phyloP scores from a whole-genome alignment of 2,113 vertebrate species.

The Megaleporinus macrocephalus region DNA sequence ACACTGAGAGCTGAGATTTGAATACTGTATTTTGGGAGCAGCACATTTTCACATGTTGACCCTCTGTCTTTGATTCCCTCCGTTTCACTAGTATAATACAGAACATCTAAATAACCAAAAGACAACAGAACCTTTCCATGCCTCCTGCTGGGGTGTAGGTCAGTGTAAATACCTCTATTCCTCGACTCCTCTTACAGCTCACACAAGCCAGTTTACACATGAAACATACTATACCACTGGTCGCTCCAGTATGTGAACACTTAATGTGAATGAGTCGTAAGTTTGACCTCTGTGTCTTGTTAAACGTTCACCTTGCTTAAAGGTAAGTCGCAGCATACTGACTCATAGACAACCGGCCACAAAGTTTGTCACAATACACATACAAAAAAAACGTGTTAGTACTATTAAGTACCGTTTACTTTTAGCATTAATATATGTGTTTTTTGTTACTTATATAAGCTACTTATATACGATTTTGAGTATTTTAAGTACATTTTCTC shows the following conservation, averaged over 20 bases:
- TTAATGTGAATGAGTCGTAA: neutral
- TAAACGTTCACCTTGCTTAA: neutral
- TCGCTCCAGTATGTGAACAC: conserved; percentile 27
- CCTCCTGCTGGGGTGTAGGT: conserved; percentile 47
- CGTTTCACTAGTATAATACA: conserved; percentile 17
- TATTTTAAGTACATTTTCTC: too few species aligned
- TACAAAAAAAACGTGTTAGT: neutral
- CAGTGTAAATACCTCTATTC: conserved; percentile 49
- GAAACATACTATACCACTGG: conserved; percentile 40
- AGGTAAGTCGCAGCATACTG: neutral
- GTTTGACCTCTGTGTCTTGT: neutral
- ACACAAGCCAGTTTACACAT: conserved; percentile 38
- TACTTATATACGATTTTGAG: too few species aligned
- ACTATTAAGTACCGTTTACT: neutral
- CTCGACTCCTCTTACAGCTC: conserved; percentile 46
- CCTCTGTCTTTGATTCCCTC: neutral
- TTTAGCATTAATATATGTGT: neutral
- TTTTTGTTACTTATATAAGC: too few species aligned
- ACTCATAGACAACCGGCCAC: neutral
- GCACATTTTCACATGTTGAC: conserved; percentile 14
- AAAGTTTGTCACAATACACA: neutral
- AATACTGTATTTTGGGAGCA: neutral
- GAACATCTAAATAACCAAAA: conserved; percentile 59
- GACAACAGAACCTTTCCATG: conserved; percentile 60
- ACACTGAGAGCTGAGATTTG: neutral